phyloP scores from a whole-genome alignment of 2,888 invertebrate genomes.

The Coremacera marginata region DNA sequence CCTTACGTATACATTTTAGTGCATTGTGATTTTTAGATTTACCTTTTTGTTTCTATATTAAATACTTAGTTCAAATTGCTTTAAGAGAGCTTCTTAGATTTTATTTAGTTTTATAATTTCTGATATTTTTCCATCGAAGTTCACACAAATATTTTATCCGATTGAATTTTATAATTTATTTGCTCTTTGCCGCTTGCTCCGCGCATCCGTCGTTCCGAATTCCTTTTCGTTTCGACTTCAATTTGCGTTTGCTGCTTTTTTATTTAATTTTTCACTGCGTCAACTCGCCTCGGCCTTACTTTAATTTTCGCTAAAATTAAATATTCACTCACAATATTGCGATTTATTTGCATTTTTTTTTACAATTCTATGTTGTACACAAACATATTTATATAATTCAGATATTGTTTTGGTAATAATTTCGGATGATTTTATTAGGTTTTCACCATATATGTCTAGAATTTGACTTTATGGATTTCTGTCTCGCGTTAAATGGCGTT shows the following conservation, averaged over 20 bases:
- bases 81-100: too few species aligned
- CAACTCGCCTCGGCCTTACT: conserved; percentile 58
- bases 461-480: conserved; percentile 48
- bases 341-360: conserved; percentile 63
- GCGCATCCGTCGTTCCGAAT: conserved; percentile 33
- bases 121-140: background rate
- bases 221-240: conserved; percentile 57
- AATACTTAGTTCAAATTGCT: too few species aligned
- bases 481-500: too few species aligned
- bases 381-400: conserved; percentile 52
- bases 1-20: conserved; percentile 12
- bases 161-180: conserved; percentile 28
- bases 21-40: conserved; percentile 16
- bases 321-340: conserved; percentile 61
- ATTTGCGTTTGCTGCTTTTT: conserved; percentile 53
- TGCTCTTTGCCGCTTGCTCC: too few species aligned
- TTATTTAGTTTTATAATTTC: too few species aligned
- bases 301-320: conserved; percentile 61
- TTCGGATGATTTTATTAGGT: conserved; percentile 44
- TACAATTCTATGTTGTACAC: conserved; percentile 57
- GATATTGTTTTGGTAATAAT: conserved; percentile 44
- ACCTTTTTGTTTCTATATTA: background rate
- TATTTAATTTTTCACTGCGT: conserved; percentile 52
- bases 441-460: conserved; percentile 52
- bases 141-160: conserved; percentile 9